A percentile compares a stretch with the other conserved stretches of the same genome.
These are phyloP conservation scores for Diplazon laetatorius DNA, from an alignment of 2,888 invertebrate genomes.

Conservation along the genomic window DNA sequence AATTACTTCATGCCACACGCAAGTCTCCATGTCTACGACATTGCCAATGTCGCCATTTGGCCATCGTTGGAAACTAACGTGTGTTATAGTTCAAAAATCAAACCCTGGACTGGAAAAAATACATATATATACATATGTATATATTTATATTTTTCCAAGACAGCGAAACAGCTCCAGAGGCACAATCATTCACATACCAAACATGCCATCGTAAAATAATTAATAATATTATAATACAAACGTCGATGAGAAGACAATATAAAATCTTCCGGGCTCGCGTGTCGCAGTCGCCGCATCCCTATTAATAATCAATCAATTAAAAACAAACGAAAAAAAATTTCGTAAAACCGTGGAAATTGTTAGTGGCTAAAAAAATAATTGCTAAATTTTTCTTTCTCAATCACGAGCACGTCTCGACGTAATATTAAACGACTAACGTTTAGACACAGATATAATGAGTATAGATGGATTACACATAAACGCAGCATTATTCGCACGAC, in stretches of 20 bases:
- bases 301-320: constrained; percentile 47
- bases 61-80: background rate
- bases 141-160: constrained; percentile 3
- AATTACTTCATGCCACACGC: constrained; percentile 47
- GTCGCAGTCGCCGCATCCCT: constrained; percentile 43
- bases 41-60: constrained; percentile 17
- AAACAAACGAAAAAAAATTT: constrained; percentile 33
- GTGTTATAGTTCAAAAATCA: background rate
- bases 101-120: background rate
- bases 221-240: constrained; percentile 55
- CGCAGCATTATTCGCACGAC: constrained; percentile 43
- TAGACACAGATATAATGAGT: constrained; percentile 31
- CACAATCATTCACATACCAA: constrained; percentile 37
- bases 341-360: constrained; percentile 27
- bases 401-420: constrained; percentile 40
- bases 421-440: constrained; percentile 45
- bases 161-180: constrained; percentile 8
- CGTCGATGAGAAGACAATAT: constrained; percentile 51
- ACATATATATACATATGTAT: no score
- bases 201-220: constrained; percentile 31
- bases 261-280: constrained; percentile 44
- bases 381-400: constrained; percentile 16
- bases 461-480: constrained; percentile 39
- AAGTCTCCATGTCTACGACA: constrained; percentile 23
- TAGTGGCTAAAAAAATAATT: constrained; percentile 27